Percentiles rank a stretch among this genome's conserved stretches.
These are phyloP conservation scores for Xylota sylvarum DNA, from an alignment of 2,888 invertebrate genomes.

Conservation along the genomic window DNA sequence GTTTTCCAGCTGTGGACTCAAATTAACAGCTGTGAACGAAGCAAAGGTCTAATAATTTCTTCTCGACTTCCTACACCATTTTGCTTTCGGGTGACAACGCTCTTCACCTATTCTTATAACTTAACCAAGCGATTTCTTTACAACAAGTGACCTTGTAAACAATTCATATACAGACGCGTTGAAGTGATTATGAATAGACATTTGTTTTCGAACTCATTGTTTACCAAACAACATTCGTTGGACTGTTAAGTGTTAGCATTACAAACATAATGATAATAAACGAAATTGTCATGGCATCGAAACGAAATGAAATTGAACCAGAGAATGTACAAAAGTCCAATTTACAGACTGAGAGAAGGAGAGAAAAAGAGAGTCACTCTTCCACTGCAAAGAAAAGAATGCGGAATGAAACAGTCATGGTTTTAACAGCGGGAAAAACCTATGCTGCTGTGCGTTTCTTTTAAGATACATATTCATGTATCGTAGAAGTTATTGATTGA, in stretches of 20 bases:
- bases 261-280: background rate
- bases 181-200: background rate
- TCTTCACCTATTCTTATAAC: too few relatives aligned
- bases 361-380: background rate
- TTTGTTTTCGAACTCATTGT: background rate
- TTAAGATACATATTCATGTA: slow-evolving; percentile 3
- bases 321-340: background rate
- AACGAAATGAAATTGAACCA: slow-evolving; percentile 1
- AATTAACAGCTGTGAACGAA: too few relatives aligned
- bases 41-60: too few relatives aligned
- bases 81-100: too few relatives aligned
- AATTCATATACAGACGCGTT: too few relatives aligned
- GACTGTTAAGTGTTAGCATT: background rate
- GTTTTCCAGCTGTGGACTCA: too few relatives aligned
- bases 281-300: background rate
- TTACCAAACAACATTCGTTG: background rate
- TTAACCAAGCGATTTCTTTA: too few relatives aligned
- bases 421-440: slow-evolving; percentile 20
- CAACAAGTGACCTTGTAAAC: too few relatives aligned
- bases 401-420: background rate
- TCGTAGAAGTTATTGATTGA: slow-evolving; percentile 51
- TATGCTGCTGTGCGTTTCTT: background rate
- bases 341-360: background rate
- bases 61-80: too few relatives aligned
- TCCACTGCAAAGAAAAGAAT: slow-evolving; percentile 15